phyloP scores from a whole-genome alignment of 1,140 invertebrate species.

The Sesamia nonagrioides region DNA sequence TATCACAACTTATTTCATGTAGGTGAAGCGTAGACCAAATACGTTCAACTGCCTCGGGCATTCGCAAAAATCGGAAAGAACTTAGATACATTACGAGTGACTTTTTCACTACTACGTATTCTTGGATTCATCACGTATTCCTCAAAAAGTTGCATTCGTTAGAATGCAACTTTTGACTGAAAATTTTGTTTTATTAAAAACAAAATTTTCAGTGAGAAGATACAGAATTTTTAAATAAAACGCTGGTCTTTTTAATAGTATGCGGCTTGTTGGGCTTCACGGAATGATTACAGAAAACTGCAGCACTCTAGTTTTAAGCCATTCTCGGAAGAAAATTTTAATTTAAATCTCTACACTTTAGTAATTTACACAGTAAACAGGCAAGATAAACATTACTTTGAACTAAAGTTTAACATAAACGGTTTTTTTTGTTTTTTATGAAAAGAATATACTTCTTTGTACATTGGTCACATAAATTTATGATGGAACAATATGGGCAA shows the following conservation, averaged over 20 bases:
- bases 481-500: too few relatives aligned
- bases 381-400: constrained; percentile 33
- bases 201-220: constrained; percentile 26
- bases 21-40: too few relatives aligned
- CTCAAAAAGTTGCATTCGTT: constrained; percentile 9
- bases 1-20: too few relatives aligned
- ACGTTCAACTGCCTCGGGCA: too few relatives aligned
- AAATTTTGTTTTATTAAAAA: neutral
- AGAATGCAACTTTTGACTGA: neutral
- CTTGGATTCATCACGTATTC: neutral
- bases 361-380: constrained; percentile 38
- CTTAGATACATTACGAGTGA: neutral
- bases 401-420: constrained; percentile 9
- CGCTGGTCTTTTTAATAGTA: constrained; percentile 45
- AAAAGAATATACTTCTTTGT: too few relatives aligned
- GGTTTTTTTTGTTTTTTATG: neutral
- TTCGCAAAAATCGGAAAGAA: too few relatives aligned
- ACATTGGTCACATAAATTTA: too few relatives aligned
- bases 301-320: constrained; percentile 49
- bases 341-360: constrained; percentile 45
- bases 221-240: constrained; percentile 34
- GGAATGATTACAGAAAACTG: constrained; percentile 55
- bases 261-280: constrained; percentile 39
- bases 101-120: too few relatives aligned
- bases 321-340: constrained; percentile 51